Percentiles rank a stretch among this genome's conserved stretches.
These are phyloP conservation scores for Sciurus niger DNA, from an alignment of 2,113 vertebrate species.

Conservation along the genomic window DNA sequence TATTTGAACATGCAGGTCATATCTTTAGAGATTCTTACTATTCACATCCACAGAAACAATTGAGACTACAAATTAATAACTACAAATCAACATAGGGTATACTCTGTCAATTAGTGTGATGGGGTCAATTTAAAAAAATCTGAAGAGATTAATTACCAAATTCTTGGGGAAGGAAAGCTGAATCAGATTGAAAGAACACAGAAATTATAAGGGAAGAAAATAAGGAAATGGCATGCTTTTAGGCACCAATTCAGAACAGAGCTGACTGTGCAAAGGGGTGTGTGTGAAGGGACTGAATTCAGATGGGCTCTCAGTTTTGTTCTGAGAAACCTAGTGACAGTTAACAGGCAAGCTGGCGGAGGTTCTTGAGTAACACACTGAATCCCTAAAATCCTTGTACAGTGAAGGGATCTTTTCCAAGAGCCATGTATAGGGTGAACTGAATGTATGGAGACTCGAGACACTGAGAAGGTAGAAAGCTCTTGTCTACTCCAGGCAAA, in stretches of 20 bases:
- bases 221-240: not conserved
- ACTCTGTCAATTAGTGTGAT: not conserved
- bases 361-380: not conserved
- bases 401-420: not conserved
- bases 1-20: not conserved
- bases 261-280: not conserved
- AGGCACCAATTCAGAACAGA: not conserved
- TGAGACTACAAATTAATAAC: not conserved
- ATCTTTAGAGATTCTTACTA: slow-evolving; percentile 41
- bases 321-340: not conserved
- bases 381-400: not conserved
- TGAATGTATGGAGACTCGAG: not conserved
- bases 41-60: slow-evolving; percentile 34
- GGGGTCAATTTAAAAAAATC: not conserved
- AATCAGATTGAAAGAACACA: not conserved
- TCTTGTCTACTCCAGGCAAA: not conserved
- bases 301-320: not conserved
- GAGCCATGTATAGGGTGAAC: not conserved
- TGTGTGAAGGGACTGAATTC: not conserved
- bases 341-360: not conserved
- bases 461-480: not conserved
- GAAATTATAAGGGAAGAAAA: not conserved
- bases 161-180: not conserved
- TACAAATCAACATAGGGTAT: not conserved
- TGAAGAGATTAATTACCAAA: not conserved